phyloP scores from a whole-genome alignment of 2,888 invertebrate species.

The Rhyacophila evoluta region DNA sequence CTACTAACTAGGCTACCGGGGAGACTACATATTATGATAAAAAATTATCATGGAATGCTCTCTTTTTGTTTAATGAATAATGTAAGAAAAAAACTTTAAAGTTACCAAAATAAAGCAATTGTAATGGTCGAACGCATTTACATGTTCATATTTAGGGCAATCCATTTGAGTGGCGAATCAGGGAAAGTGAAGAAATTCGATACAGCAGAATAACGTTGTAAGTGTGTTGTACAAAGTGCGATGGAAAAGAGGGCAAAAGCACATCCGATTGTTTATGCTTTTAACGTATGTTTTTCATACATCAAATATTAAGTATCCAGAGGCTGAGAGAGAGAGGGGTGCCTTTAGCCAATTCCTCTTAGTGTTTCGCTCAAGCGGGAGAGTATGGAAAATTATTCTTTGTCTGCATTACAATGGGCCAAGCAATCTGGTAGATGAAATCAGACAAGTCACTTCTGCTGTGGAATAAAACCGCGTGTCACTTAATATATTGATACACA shows the following conservation, averaged over 20 bases:
- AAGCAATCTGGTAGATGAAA: slow-evolving; percentile 50
- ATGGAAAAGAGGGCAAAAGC: slow-evolving; percentile 15
- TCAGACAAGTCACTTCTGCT: no score
- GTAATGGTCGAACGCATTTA: neutral
- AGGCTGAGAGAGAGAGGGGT: slow-evolving; percentile 11
- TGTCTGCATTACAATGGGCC: slow-evolving; percentile 45
- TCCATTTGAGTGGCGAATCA: neutral
- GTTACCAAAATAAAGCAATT: no score
- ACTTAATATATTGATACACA: no score
- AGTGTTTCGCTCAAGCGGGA: slow-evolving; percentile 35
- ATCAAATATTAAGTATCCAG: slow-evolving; percentile 47
- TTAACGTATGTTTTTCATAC: slow-evolving; percentile 48
- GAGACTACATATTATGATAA: no score
- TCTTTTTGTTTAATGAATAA: no score
- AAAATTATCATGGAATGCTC: no score
- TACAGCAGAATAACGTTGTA: neutral
- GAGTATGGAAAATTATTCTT: slow-evolving; percentile 45
- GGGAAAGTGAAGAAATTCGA: slow-evolving; percentile 29
- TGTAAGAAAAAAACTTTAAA: no score
- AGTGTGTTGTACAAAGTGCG: neutral
- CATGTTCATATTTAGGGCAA: neutral
- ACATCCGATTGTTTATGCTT: slow-evolving; percentile 50
- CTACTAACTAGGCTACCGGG: no score
- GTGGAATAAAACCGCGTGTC: no score
- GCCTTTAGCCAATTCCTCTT: slow-evolving; percentile 45